Percentiles rank a stretch among this genome's conserved stretches.
These are phyloP conservation scores for Acanthoscelides obtectus DNA, from an alignment of 2,888 invertebrate species.

Conservation along the genomic window DNA sequence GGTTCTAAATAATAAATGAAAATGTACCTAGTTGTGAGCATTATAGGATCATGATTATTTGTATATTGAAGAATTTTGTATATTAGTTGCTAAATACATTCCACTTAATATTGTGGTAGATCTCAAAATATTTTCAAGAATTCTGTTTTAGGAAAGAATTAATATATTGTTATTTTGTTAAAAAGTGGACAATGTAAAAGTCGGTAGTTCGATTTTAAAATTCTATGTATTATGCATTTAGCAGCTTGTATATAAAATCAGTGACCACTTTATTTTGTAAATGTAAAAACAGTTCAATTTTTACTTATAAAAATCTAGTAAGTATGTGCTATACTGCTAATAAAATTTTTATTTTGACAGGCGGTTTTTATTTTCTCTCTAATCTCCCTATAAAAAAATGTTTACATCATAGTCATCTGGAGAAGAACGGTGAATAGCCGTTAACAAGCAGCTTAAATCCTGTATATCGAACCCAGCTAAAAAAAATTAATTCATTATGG, in stretches of 20 bases:
- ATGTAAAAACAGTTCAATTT: background rate
- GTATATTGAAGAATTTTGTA: background rate
- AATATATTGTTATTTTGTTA: too few relatives aligned
- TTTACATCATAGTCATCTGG: too few relatives aligned
- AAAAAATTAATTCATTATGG: too few relatives aligned
- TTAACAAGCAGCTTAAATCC: too few relatives aligned
- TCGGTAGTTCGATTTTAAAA: too few relatives aligned
- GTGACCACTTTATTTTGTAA: background rate
- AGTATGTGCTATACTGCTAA: background rate
- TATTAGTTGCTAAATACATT: background rate
- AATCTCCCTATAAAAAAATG: too few relatives aligned
- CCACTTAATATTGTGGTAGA: background rate
- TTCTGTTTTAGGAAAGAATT: too few relatives aligned
- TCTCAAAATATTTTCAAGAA: too few relatives aligned
- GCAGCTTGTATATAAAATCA: background rate
- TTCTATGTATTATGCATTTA: background rate
- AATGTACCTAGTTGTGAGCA: background rate
- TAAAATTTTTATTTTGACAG: background rate
- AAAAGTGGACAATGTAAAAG: too few relatives aligned
- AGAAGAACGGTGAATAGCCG: too few relatives aligned
- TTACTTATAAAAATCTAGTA: background rate
- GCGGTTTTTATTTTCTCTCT: background rate
- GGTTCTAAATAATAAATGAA: background rate
- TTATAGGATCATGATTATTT: background rate
- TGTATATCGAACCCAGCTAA: too few relatives aligned